These are phyloP conservation scores for Lynx canadensis DNA, from an alignment of 2,113 vertebrate species.

Conservation along the genomic window DNA sequence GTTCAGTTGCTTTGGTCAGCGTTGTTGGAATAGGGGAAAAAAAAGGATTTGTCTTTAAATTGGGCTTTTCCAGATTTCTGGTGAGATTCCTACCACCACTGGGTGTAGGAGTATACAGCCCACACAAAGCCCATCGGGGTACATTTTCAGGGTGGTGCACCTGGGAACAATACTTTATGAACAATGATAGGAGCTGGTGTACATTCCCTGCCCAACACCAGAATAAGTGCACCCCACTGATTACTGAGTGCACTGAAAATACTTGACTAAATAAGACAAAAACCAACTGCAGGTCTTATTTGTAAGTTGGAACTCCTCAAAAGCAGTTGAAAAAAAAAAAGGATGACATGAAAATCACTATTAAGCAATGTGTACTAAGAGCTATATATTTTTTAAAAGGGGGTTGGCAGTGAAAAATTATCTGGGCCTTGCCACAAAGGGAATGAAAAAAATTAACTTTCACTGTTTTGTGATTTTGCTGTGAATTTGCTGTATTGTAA, in stretches of 20 bases:
- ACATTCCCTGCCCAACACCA: constrained; percentile 49
- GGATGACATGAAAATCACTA: constrained; percentile 40
- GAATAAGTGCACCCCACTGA: constrained; percentile 54
- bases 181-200: constrained; percentile 57
- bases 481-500: constrained; percentile 15
- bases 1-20: constrained; percentile 52
- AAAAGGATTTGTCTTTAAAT: constrained; percentile 56
- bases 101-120: background rate
- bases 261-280: constrained; percentile 69
- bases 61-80: constrained; percentile 59
- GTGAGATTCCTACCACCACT: constrained; percentile 36
- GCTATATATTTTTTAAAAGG: constrained; percentile 42
- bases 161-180: constrained; percentile 71
- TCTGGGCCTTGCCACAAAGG: background rate
- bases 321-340: constrained; percentile 2
- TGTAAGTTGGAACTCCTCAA: constrained; percentile 66
- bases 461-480: background rate
- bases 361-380: constrained; percentile 20
- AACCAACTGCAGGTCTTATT: constrained; percentile 40
- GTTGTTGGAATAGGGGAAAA: background rate
- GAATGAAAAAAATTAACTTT: constrained; percentile 60
- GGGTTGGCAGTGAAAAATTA: constrained; percentile 69
- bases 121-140: constrained; percentile 56
- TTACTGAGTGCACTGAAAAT: constrained; percentile 52
- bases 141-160: constrained; percentile 54